Base-by-base conservation (phyloP, 2,113 vertebrate species). In the Otus sunia region DNA sequence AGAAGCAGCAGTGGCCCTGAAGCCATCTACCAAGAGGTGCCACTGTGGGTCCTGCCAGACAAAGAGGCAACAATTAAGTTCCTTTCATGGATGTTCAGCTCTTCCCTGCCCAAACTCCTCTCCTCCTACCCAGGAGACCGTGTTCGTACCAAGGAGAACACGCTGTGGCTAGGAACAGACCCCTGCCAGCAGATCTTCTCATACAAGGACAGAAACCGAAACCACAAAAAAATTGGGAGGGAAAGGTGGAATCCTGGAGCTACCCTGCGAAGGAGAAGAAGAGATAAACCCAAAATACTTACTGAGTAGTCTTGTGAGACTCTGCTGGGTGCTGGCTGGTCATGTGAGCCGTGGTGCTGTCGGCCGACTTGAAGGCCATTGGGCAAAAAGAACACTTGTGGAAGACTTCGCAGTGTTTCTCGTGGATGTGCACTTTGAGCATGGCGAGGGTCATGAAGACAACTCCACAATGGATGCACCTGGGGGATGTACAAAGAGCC, bases 401-500 rank as follows among this genome's bases (percentile, higher is more conserved):
- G 97, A 99, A 99, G 91, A 99, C 98, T 96, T 99, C 98, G 84
- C 99, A 99, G 97, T 99, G 99, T 92, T 99, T 99, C 95, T 99
- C 99, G 5, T 99, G 98, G 79, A 99, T 99, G 97, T 99, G 99
- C 93, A 91, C 97, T 96, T 99, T 99, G 88, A 99, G 98, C 96
- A 99, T 97, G 81, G 98, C 98, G 3, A 99, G 96, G 63, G 99
- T 99, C 98, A 98, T 98, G 93, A 99, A 99, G 92, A 99, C 98
- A 66, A 98, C 98, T 63, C 99, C 99, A 90, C 99, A 99, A 92
- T 99, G 99, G 97, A 99, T 98, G 97, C 99, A 99, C 98, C 99
- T 99, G 96, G 36, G 67, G 49, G 58, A 78, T 1, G 30, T 47
- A 94, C 2, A 25, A 34, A 58, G 19, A 75, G 45, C 29, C 3